These are phyloP conservation scores for Dipodomys stephensi DNA, from an alignment of 2,113 vertebrate genomes.

Conservation along the genomic window DNA sequence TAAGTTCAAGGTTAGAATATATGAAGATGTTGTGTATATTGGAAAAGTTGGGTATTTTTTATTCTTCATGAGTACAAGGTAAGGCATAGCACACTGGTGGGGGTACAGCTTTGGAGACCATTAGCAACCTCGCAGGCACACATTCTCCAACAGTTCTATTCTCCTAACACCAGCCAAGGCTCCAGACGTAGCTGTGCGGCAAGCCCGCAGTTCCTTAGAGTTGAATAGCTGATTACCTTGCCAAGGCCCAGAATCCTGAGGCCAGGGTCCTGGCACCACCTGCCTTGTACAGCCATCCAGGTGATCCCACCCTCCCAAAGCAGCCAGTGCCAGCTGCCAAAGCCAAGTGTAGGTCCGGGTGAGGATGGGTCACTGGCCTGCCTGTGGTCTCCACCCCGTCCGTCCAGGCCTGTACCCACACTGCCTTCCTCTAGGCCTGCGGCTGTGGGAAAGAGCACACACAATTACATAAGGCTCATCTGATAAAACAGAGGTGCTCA, in stretches of 20 bases:
- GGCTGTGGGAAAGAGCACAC: too few species aligned
- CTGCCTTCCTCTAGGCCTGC: not conserved
- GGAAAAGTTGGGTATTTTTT: conserved; percentile 17
- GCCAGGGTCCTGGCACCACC: conserved; percentile 92
- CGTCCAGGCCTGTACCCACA: not conserved
- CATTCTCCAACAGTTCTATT: not conserved
- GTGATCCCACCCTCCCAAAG: not conserved
- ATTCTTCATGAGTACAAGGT: not conserved
- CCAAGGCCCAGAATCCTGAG: conserved; percentile 91
- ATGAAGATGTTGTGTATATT: conserved; percentile 30
- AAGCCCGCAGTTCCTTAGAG: conserved; percentile 91
- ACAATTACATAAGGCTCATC: not conserved
- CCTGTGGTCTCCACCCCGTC: not conserved
- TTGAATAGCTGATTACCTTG: conserved; percentile 93
- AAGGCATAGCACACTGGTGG: conserved; percentile 81
- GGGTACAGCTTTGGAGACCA: conserved; percentile 91
- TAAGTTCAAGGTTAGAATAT: conserved; percentile 15
- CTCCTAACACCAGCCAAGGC: not conserved
- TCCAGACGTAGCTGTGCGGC: conserved; percentile 48
- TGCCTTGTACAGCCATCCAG: conserved; percentile 51
- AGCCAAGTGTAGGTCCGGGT: not conserved
- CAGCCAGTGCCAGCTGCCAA: not conserved
- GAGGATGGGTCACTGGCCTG: not conserved
- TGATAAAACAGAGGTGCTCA: not conserved
- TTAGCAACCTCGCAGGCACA: conserved; percentile 87